A percentile compares a stretch with the other conserved stretches of the same genome.
Evolutionary conservation across 2,797 vertebrate genomes (phyloP).

Genomic region (Semaprochilodus insignis): DNA sequence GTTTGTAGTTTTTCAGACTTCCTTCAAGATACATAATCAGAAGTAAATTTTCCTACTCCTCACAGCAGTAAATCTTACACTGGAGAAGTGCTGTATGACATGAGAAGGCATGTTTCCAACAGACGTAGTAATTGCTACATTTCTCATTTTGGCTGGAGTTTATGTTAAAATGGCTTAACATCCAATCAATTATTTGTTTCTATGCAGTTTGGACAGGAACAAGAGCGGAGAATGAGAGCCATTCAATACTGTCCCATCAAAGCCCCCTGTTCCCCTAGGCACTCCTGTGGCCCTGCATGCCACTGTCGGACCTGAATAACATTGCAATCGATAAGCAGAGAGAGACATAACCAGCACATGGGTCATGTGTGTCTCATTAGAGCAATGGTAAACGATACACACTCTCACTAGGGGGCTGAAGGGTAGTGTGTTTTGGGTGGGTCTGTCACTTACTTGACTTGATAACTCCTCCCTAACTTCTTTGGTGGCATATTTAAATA

Average conservation of each 20-base stretch:
- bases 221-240: conserved; percentile 22
- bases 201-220: not conserved
- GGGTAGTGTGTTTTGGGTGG: not conserved
- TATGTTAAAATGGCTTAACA: too few relatives aligned
- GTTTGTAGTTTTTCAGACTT: too few relatives aligned
- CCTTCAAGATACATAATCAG: too few relatives aligned
- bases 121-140: too few relatives aligned
- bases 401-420: not conserved
- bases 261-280: conserved; percentile 5
- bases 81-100: too few relatives aligned
- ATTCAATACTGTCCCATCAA: conserved; percentile 25
- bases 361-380: conserved; percentile 10
- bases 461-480: not conserved
- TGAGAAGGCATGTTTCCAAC: too few relatives aligned
- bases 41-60: too few relatives aligned
- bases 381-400: not conserved
- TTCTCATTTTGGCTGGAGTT: too few relatives aligned
- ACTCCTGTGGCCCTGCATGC: not conserved
- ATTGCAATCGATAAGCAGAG: conserved; percentile 21
- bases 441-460: not conserved
- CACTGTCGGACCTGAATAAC: conserved; percentile 24
- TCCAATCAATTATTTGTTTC: too few relatives aligned
- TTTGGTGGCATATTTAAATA: too few relatives aligned
- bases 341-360: not conserved
- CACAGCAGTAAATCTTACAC: too few relatives aligned